phyloP scores from a whole-genome alignment of 2,113 vertebrate species.

The Agapornis roseicollis region DNA sequence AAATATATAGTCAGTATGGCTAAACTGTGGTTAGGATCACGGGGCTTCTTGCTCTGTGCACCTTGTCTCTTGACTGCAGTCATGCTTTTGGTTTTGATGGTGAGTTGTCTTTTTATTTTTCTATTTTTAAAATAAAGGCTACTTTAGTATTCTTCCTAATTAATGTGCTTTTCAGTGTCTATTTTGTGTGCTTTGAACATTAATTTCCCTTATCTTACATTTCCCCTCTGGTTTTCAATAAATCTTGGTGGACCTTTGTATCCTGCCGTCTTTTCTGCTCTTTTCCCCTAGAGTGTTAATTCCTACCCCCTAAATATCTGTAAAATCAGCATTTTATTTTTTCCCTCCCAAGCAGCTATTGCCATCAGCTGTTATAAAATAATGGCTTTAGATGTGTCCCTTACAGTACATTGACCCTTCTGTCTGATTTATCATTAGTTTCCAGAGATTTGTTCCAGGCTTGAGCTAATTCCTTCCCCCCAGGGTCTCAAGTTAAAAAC shows the following conservation, averaged over 20 bases:
- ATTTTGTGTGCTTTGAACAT: not conserved
- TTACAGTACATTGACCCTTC: constrained; percentile 59
- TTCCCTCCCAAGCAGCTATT: constrained; percentile 21
- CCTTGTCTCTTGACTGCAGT: not conserved
- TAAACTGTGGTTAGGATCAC: not conserved
- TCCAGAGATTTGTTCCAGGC: constrained; percentile 65
- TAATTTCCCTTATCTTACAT: constrained; percentile 26
- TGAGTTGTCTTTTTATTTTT: not conserved
- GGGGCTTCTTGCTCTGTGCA: not conserved
- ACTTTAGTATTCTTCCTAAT: not conserved
- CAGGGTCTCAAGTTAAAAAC: constrained; percentile 51
- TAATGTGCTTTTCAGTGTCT: not conserved
- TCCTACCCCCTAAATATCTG: constrained; percentile 35
- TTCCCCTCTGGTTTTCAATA: constrained; percentile 48
- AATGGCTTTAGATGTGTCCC: constrained; percentile 70
- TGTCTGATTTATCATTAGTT: constrained; percentile 71
- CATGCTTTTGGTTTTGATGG: not conserved
- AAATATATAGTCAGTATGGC: not conserved
- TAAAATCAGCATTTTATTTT: constrained; percentile 73
- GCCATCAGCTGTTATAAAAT: constrained; percentile 66
- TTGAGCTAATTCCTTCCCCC: constrained; percentile 54
- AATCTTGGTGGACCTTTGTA: constrained; percentile 57
- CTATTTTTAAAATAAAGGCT: not conserved
- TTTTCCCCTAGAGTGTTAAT: constrained; percentile 65
- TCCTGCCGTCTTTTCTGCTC: constrained; percentile 26